Percentiles rank a stretch among this genome's conserved stretches.
phyloP scores from a whole-genome alignment of 1,140 invertebrate genomes.

The Kradibia gibbosae region DNA sequence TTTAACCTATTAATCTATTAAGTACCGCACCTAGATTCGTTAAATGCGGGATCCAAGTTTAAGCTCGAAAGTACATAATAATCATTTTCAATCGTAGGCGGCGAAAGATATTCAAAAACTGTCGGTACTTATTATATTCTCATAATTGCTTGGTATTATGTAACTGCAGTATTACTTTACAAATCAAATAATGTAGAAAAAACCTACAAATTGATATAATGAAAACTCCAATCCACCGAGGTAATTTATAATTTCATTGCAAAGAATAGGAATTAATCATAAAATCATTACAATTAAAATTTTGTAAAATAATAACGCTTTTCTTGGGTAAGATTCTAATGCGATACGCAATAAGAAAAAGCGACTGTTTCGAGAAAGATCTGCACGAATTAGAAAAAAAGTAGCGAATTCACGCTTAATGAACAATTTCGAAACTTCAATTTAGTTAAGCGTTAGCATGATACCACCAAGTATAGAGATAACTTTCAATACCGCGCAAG shows the following conservation, averaged over 20 bases:
- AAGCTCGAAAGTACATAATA: background rate
- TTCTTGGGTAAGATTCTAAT: background rate
- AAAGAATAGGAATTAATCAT: background rate
- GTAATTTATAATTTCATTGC: too few species aligned
- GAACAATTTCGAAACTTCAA: conserved; percentile 9
- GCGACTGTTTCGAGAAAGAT: too few species aligned
- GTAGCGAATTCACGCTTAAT: background rate
- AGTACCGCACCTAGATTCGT: background rate
- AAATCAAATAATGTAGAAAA: background rate
- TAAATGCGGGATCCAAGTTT: background rate
- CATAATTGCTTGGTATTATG: background rate
- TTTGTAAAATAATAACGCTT: background rate
- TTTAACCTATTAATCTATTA: conserved; percentile 18
- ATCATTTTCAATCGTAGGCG: conserved; percentile 9
- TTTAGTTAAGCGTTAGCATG: too few species aligned
- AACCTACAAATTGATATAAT: background rate
- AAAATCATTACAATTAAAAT: background rate
- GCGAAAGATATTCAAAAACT: background rate
- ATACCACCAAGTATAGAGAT: conserved; percentile 5
- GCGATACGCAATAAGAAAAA: background rate
- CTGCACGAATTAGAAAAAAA: background rate
- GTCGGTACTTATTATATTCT: background rate
- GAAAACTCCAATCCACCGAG: background rate
- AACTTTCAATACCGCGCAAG: background rate
- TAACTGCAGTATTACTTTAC: background rate